Conservation (phyloP, 2,797 vertebrate genomes). For the Synaphobranchus kaupii region DNA sequence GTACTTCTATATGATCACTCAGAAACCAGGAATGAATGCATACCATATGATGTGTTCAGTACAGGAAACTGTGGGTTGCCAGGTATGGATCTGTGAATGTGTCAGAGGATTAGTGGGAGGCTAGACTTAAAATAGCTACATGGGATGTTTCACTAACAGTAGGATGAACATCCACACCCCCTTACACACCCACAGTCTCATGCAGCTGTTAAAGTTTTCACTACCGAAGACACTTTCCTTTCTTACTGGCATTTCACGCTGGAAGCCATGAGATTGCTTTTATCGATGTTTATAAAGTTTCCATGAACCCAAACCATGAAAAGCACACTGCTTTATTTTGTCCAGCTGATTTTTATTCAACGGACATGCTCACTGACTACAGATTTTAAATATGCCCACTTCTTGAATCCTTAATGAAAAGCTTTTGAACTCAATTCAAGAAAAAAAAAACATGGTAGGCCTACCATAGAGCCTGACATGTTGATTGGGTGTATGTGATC, state of each 20-base stretch:
- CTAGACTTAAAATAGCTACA: conserved; percentile 9
- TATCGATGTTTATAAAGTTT: neutral
- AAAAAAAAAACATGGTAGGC: too few species aligned
- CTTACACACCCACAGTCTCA: neutral
- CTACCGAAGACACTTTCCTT: neutral
- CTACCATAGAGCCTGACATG: too few species aligned
- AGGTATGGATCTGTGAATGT: neutral
- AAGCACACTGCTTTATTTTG: neutral
- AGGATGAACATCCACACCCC: neutral
- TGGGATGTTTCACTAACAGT: neutral
- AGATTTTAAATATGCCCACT: neutral
- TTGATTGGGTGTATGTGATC: neutral
- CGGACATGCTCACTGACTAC: neutral
- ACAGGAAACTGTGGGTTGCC: neutral
- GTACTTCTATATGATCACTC: neutral
- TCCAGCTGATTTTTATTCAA: neutral
- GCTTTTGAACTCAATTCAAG: neutral
- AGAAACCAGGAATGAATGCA: neutral
- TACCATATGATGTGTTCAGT: neutral
- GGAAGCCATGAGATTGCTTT: neutral
- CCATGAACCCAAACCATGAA: neutral
- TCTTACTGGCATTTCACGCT: neutral
- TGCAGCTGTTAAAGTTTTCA: neutral
- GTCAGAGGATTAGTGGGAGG: neutral
- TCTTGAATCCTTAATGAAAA: neutral